Percentiles rank a stretch among this genome's conserved stretches.
Evolutionary conservation across 2,113 vertebrate species (phyloP).

Genomic region (Crotalus helleri): DNA sequence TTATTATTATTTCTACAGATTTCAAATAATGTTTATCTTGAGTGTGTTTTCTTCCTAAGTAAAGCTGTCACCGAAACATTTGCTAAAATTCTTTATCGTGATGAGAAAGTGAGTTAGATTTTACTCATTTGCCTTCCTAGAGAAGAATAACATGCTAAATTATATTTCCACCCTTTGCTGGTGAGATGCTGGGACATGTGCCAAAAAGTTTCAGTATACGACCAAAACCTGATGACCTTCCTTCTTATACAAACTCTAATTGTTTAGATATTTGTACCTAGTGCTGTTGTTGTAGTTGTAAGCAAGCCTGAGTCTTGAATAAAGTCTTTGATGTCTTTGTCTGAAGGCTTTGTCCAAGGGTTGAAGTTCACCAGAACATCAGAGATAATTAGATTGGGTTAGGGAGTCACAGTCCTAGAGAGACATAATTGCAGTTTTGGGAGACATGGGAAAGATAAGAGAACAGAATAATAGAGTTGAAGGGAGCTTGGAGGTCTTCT

Average conservation of each 20-base stretch:
- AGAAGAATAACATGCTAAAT: constrained; percentile 37
- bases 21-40: constrained; percentile 37
- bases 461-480: no score
- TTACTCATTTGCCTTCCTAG: constrained; percentile 38
- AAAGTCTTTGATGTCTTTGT: neutral
- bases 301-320: neutral
- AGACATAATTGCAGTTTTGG: neutral
- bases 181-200: neutral
- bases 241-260: neutral
- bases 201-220: constrained; percentile 23
- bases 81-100: constrained; percentile 28
- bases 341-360: neutral
- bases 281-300: neutral
- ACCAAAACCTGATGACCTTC: neutral
- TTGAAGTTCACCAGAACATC: neutral
- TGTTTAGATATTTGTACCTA: fast-evolving
- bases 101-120: constrained; percentile 58
- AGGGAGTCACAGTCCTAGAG: neutral
- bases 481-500: no score
- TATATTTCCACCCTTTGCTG: constrained; percentile 3
- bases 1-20: constrained; percentile 14
- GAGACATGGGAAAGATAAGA: neutral
- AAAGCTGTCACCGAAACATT: constrained; percentile 28
- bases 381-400: neutral
- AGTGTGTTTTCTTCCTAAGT: neutral